Percentiles rank a stretch among this genome's conserved stretches.
Conservation (phyloP, 2,113 vertebrate species). For the pig (Sus scrofa) region T2T-Sscrofa CM000817.6:65038501-65039000, state of each 20-base stretch:
- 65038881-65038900: not conserved
- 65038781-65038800: not conserved
- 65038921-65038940: not conserved
- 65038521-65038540: not conserved
- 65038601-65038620: not conserved
- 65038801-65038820: not conserved
- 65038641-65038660: rapidly evolving
- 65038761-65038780: too few species aligned
- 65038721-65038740: too few species aligned
- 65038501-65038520: not conserved
- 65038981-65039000: not conserved
- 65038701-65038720: too few species aligned
- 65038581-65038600: not conserved
- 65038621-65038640: rapidly evolving
- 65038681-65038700: not conserved
- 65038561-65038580: rapidly evolving
- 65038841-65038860: not conserved
- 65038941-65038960: not conserved
- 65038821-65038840: not conserved
- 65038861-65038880: not conserved
- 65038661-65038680: rapidly evolving
- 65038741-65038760: too few species aligned
- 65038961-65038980: not conserved
- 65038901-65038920: not conserved
- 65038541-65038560: not conserved